Base-by-base conservation (phyloP, 2,113 vertebrate genomes). In the Cyanistes caeruleus region DNA sequence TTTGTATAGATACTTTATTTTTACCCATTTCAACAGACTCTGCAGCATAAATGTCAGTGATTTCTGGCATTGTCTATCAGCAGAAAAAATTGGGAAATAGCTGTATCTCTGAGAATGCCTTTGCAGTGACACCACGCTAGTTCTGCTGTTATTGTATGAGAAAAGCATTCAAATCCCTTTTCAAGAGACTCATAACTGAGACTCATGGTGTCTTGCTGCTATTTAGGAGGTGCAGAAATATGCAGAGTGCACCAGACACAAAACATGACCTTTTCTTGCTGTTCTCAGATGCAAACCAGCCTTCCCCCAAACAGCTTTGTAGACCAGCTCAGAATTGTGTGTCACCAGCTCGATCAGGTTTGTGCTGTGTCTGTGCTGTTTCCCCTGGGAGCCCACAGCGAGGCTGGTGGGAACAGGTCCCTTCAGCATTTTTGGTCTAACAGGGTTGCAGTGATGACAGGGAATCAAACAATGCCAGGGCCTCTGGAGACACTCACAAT, bases 321-420 rank as follows among this genome's bases (percentile, higher is more conserved):
- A 60, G 55, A 23, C 9, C 41, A 65, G 62, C 44, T 85, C 39
- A 84, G 67, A 59, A 67, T 68, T 2, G 5, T 6, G 16, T 78
- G 60, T 39, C 43, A 77, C 15, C 23, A 74, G 48, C 31, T 21
- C 53, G 15, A 59, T 63, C 15, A 15, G 68, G 12, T 87, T 87
- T 58, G 59, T 4, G 1, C 43, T 43, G 31, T 24, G 19, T 21
- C 13, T 77, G 35, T 21, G 22, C 69, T 49, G 67, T 16, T 79
- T 64, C 37, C 35, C n/a, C 23, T 13, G 72, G 56, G 16, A 87
- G 16, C 9, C 20, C 8, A 3, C 1, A 10, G 39, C 0, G 0
- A 69, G 35, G 39, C 48, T 79, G 46, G 5, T 79, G 62, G 49
- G 63, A 81, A 27, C 0, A 5, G 23, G 8, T 48, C 30, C 30